These are phyloP conservation scores for Neoniphon sammara DNA, from an alignment of 2,797 vertebrate species.

Conservation along the genomic window DNA sequence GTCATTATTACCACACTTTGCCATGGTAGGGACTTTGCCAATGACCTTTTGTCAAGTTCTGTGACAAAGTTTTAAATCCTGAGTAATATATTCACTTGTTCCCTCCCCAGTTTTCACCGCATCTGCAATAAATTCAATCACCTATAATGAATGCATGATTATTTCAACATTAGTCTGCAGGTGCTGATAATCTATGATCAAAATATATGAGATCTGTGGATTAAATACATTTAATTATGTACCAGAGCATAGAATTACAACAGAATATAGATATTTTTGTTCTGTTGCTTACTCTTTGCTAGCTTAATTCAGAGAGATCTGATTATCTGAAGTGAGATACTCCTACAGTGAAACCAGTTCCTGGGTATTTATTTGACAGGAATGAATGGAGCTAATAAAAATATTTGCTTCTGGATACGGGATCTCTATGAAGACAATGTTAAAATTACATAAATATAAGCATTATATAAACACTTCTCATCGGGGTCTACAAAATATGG, in stretches of 20 bases:
- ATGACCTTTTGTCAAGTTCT: constrained; percentile 26
- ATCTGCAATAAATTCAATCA: constrained; percentile 1
- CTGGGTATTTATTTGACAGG: constrained; percentile 1
- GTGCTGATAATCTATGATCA: background rate
- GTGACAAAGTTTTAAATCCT: background rate
- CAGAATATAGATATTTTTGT: background rate
- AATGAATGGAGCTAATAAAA: constrained; percentile 28
- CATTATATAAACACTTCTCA: constrained; percentile 12
- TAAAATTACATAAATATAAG: constrained; percentile 11
- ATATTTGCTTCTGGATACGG: constrained; percentile 14
- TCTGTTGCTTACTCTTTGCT: background rate
- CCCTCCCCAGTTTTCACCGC: background rate
- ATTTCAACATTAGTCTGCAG: background rate
- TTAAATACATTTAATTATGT: background rate
- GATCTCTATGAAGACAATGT: constrained; percentile 13
- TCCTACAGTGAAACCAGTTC: constrained; percentile 6
- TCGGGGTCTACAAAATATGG: constrained; percentile 22
- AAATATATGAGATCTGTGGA: background rate
- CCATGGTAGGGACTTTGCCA: constrained; percentile 69
- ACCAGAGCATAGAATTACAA: background rate
- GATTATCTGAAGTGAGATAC: background rate
- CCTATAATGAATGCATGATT: background rate
- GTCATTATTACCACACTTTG: constrained; percentile 65
- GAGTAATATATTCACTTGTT: constrained; percentile 4
- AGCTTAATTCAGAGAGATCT: background rate